A percentile compares a stretch with the other conserved stretches of the same genome.
Evolutionary conservation across 2,888 invertebrate genomes (phyloP).

Genomic region (Torymus tubicola): DNA sequence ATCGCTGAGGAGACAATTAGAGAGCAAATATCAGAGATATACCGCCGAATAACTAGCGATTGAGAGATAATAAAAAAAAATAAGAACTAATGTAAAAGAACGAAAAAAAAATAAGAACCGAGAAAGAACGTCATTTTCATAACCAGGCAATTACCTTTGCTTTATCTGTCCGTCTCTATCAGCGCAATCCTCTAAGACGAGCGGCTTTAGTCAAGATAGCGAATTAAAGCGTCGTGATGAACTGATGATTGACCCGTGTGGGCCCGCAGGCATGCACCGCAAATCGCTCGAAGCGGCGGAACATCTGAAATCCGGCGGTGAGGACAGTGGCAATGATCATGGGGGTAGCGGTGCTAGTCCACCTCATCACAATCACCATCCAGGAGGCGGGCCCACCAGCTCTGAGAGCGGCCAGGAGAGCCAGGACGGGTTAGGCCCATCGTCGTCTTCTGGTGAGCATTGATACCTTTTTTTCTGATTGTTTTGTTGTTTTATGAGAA

Average conservation of each 20-base stretch:
- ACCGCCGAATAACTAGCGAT: no score
- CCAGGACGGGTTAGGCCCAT: constrained; percentile 73
- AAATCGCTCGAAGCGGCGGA: constrained; percentile 98
- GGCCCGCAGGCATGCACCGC: constrained; percentile 95
- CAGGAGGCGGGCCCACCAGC: constrained; percentile 67
- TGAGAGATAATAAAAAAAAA: constrained; percentile 26
- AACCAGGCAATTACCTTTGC: constrained; percentile 59
- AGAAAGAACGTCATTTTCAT: constrained; percentile 57
- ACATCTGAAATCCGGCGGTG: constrained; percentile 90
- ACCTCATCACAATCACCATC: constrained; percentile 71
- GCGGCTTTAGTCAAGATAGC: constrained; percentile 76
- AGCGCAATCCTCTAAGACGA: constrained; percentile 77
- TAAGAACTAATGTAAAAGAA: not conserved
- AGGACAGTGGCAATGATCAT: constrained; percentile 81
- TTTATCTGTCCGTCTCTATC: constrained; percentile 75
- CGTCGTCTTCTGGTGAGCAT: constrained; percentile 69
- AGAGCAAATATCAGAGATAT: no score
- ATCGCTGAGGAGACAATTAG: no score
- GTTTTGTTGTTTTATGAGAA: no score
- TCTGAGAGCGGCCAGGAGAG: constrained; percentile 75
- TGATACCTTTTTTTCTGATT: not conserved
- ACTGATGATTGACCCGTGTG: constrained; percentile 75
- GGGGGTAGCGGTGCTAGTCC: constrained; percentile 66
- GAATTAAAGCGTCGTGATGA: constrained; percentile 75
- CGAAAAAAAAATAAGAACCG: not conserved